Evolutionary conservation across 2,888 invertebrate species (phyloP).

Genomic region (Glyphotaelius pellucidus): DNA sequence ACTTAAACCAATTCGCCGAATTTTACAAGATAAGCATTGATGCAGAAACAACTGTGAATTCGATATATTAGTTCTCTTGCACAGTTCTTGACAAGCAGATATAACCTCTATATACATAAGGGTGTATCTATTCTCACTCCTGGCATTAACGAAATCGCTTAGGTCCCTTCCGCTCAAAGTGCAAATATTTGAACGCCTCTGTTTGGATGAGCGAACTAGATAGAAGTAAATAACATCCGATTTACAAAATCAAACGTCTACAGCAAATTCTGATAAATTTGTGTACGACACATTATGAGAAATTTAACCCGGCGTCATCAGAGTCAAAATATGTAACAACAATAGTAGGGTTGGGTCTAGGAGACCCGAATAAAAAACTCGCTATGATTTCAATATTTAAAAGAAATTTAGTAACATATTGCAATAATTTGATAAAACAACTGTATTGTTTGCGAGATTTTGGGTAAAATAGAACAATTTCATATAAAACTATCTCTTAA

Average conservation of each 20-base stretch:
- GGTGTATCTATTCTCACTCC: not conserved
- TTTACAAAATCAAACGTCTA: not conserved
- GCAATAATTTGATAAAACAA: too few relatives aligned
- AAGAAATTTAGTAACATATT: too few relatives aligned
- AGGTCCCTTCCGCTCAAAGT: not conserved
- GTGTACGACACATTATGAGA: not conserved
- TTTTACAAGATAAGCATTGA: not conserved
- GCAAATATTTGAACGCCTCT: slow-evolving; percentile 18
- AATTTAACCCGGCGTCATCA: too few relatives aligned
- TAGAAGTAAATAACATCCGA: slow-evolving; percentile 8
- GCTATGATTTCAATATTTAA: too few relatives aligned
- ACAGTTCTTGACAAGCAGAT: not conserved
- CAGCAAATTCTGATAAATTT: not conserved
- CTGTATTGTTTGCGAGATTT: too few relatives aligned
- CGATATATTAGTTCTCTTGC: not conserved
- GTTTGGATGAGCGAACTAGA: slow-evolving; percentile 20
- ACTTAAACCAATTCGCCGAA: too few relatives aligned
- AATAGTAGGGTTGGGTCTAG: too few relatives aligned
- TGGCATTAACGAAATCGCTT: slow-evolving; percentile 26
- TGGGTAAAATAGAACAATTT: too few relatives aligned
- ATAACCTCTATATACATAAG: not conserved
- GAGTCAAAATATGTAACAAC: too few relatives aligned
- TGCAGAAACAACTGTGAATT: not conserved
- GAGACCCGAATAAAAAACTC: too few relatives aligned
- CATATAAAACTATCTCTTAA: too few relatives aligned